Evolutionary conservation across 2,888 invertebrate species (phyloP), one percentile per base, ranked within the genome.

Genomic region (Andrena bicolor): DNA sequence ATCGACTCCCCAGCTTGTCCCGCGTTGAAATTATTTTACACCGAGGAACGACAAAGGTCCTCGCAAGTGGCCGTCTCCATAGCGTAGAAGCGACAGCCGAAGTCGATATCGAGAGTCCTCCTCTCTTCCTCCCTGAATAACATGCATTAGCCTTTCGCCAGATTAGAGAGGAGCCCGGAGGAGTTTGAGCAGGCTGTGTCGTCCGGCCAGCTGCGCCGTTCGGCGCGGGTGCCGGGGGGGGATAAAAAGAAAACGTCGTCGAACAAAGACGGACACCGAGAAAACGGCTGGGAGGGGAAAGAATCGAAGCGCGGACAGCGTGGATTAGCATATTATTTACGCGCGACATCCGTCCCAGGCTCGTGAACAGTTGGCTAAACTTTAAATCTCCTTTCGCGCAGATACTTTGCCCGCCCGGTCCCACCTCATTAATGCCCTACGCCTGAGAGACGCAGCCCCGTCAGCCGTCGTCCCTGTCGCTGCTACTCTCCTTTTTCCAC

Each of bases 251-350:
- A 41, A 41, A 10, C 4, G 26, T 63, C 80, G 70, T 58, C 65
- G 41, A 66, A 35, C 41, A 30, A 51, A 63, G 60, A 80, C 64
- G 66, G 28, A 65, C 49, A 26, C 48, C 30, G 32, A 20, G 53
- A 49, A 49, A 51, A 16, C 41, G 41, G 16, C 16, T 13, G 41
- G 41, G 49, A 10, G 65, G 48, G 48, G 30, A 49, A 74, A 26
- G 65, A 71, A 83, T 76, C 80, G 80, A 70, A 76, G 81, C 73
- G 86, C 41, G 82, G 80, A 73, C 82, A 80, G 75, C 64, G 48
- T 63, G 92, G 93, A 93, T 93, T 93, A 93, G 91, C 93, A 93
- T 93, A 92, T 93, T 93, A 93, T 93, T 93, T 93, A 92, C 92
- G 77, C 79, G 79, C 86, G 83, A 84, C 79, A 71, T 83, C 86